Evolutionary conservation across 2,113 vertebrate species (phyloP).

Genomic region (Arvicanthis niloticus): DNA sequence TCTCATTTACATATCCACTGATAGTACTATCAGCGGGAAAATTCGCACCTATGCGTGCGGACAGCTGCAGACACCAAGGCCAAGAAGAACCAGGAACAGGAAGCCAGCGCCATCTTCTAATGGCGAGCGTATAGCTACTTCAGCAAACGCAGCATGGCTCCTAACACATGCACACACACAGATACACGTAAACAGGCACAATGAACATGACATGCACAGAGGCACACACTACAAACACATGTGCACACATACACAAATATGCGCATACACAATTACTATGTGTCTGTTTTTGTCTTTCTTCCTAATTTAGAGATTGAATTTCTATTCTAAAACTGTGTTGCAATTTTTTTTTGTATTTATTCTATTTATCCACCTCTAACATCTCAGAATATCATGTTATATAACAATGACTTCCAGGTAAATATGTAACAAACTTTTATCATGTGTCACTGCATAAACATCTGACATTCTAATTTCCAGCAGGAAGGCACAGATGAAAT

Average conservation of each 20-base stretch:
- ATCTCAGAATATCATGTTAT: background rate
- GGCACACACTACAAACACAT: background rate
- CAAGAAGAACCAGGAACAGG: too few relatives aligned
- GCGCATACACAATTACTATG: background rate
- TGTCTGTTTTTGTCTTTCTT: background rate
- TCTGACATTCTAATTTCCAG: background rate
- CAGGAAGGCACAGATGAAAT: background rate
- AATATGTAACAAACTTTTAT: background rate
- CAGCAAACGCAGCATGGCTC: too few relatives aligned
- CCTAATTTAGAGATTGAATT: background rate
- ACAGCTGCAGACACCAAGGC: too few relatives aligned
- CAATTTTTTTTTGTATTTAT: background rate
- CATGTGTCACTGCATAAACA: background rate
- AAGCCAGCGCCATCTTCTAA: too few relatives aligned
- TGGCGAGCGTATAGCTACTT: too few relatives aligned
- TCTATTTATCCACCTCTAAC: background rate
- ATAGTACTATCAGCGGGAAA: too few relatives aligned
- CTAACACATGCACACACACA: background rate
- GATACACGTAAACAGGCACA: background rate
- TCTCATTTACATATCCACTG: too few relatives aligned
- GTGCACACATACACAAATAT: background rate
- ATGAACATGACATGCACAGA: background rate
- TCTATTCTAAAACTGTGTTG: background rate
- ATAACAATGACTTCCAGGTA: background rate
- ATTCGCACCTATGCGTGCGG: too few relatives aligned